These are phyloP conservation scores for Azemiops feae DNA, from an alignment of 2,113 vertebrate species.

Conservation along the genomic window DNA sequence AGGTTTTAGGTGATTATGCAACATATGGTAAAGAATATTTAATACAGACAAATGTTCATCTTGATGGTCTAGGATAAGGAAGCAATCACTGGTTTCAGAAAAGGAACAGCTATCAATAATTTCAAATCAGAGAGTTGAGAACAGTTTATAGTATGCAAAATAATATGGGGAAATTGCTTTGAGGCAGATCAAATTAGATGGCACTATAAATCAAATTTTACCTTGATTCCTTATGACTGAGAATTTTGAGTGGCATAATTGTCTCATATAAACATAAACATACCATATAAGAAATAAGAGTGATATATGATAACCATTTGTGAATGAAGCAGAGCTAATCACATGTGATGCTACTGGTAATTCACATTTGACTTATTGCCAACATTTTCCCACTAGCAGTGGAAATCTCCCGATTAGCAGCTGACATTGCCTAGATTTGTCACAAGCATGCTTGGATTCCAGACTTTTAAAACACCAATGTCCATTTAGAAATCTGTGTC, in stretches of 20 bases:
- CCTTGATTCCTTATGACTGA: background rate
- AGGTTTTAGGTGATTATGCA: background rate
- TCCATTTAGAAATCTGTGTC: background rate
- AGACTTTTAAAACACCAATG: background rate
- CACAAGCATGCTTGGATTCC: background rate
- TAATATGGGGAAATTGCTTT: background rate
- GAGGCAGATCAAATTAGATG: background rate
- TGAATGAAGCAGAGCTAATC: background rate
- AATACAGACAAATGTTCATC: background rate
- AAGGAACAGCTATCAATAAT: conserved; percentile 13
- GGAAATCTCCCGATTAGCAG: background rate
- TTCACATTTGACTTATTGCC: background rate
- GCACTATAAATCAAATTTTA: background rate
- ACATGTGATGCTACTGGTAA: background rate
- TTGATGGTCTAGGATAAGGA: background rate
- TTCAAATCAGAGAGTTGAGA: background rate
- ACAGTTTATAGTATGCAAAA: background rate
- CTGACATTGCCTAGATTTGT: background rate
- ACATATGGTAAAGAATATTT: conserved; percentile 12
- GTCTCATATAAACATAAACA: fast-evolving
- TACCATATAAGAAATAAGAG: background rate
- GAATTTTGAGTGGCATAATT: background rate
- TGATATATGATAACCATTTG: background rate
- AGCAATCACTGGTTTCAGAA: conserved; percentile 13
- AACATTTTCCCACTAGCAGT: background rate